Evolutionary conservation across 2,113 vertebrate genomes (phyloP).

Genomic region (Hylia prasina): DNA sequence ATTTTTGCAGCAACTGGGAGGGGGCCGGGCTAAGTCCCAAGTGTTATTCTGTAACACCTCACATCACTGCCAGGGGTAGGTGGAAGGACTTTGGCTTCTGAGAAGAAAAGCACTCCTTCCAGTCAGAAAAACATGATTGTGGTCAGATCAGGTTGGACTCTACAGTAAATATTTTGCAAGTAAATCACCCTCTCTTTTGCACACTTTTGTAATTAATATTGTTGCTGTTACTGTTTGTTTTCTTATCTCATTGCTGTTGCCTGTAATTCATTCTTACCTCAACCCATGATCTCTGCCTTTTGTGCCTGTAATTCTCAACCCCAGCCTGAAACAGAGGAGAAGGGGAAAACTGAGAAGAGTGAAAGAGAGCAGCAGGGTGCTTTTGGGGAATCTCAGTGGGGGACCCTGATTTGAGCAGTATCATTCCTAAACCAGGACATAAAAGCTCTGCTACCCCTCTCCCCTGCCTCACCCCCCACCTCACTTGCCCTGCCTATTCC

Average conservation of each 20-base stretch:
- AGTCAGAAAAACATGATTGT: neutral
- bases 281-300: neutral
- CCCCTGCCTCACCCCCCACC: accelerated
- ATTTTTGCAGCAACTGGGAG: neutral
- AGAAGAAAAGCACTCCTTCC: neutral
- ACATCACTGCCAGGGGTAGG: neutral
- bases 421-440: neutral
- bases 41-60: neutral
- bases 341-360: accelerated
- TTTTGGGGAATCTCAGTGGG: neutral
- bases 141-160: too few relatives aligned
- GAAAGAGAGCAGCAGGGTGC: neutral
- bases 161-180: neutral
- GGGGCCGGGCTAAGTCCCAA: neutral
- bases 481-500: too few relatives aligned
- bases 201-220: neutral
- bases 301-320: neutral
- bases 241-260: neutral
- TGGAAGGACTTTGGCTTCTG: neutral
- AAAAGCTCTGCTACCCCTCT: neutral
- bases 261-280: neutral
- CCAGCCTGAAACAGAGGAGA: accelerated
- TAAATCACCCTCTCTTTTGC: neutral
- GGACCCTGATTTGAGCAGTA: neutral
- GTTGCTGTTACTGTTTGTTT: neutral